Evolutionary conservation across 2,888 invertebrate genomes (phyloP).

Genomic region (Sepioteuthis lessoniana): DNA sequence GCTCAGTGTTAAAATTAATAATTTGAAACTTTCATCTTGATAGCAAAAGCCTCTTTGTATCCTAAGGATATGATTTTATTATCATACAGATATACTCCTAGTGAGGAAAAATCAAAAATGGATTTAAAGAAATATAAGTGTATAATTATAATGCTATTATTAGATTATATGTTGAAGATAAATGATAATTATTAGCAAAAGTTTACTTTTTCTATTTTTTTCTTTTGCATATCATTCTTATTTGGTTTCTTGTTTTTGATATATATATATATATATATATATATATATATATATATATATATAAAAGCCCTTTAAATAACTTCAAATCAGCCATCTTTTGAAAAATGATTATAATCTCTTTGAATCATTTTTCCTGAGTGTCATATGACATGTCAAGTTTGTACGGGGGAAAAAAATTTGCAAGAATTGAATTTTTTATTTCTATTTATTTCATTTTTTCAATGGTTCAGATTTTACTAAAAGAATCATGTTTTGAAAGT

Average conservation of each 20-base stretch:
- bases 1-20: background rate
- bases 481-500: background rate
- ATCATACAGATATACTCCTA: background rate
- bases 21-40: background rate
- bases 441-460: background rate
- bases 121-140: background rate
- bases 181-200: background rate
- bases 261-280: background rate
- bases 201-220: background rate
- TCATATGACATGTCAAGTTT: slow-evolving; percentile 8
- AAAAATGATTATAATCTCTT: background rate
- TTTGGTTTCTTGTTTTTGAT: background rate
- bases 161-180: slow-evolving; percentile 11
- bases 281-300: background rate
- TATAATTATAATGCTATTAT: background rate
- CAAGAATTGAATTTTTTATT: background rate
- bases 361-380: background rate
- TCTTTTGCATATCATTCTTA: background rate
- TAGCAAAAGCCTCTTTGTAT: background rate
- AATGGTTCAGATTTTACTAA: background rate
- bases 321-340: background rate
- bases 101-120: background rate
- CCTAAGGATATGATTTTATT: background rate
- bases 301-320: background rate
- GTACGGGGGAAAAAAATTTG: background rate